Conservation (phyloP, 1,140 invertebrate genomes). For the Chionoecetes opilio region DNA sequence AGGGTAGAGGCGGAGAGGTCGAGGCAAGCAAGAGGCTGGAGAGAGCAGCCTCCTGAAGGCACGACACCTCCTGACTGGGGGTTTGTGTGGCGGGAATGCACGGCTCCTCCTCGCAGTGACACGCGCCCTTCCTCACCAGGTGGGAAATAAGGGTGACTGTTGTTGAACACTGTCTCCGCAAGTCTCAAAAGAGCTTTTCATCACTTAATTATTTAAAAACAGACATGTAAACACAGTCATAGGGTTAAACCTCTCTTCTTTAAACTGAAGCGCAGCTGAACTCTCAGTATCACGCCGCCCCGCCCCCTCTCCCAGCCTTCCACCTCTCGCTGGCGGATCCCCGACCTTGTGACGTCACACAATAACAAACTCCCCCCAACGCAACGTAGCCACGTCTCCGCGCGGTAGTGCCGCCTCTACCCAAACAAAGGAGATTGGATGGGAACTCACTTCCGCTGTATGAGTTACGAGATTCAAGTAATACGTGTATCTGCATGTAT, state of each 20-base stretch:
- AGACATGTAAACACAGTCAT: not conserved
- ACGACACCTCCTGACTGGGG: too few relatives aligned
- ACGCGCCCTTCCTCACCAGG: too few relatives aligned
- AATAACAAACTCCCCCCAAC: slow-evolving; percentile 75
- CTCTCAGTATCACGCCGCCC: not conserved
- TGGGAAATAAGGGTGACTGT: too few relatives aligned
- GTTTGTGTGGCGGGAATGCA: too few relatives aligned
- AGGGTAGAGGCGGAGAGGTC: too few relatives aligned
- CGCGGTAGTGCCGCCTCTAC: slow-evolving; percentile 61
- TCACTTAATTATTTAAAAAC: not conserved
- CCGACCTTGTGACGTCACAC: slow-evolving; percentile 79
- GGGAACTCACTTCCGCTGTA: slow-evolving; percentile 20
- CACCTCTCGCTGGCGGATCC: slow-evolving; percentile 58
- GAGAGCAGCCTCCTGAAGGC: too few relatives aligned
- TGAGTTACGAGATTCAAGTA: not conserved
- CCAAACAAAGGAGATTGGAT: slow-evolving; percentile 68
- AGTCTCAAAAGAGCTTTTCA: not conserved
- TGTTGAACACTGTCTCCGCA: not conserved
- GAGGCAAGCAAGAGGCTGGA: too few relatives aligned
- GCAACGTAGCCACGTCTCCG: not conserved
- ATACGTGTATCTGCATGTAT: not conserved
- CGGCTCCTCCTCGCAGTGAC: too few relatives aligned
- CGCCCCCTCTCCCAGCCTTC: slow-evolving; percentile 2
- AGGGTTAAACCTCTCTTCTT: not conserved
- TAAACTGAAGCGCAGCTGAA: not conserved